Evolutionary conservation across 2,888 invertebrate species (phyloP), one percentile per base, ranked within the genome.

Genomic region (Clunio marinus): DNA sequence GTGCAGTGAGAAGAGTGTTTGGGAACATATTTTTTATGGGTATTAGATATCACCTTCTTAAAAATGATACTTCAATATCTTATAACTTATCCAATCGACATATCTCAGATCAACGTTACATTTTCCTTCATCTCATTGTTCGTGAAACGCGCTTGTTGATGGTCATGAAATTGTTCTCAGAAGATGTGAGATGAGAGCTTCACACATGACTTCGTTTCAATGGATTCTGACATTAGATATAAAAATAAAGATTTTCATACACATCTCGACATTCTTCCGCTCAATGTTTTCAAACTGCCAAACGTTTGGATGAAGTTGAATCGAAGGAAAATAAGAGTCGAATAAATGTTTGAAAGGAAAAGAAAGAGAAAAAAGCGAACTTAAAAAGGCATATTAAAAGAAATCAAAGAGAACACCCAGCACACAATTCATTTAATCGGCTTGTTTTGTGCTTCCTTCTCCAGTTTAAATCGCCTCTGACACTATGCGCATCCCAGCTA

Each of bases 1-100:
- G 25, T 57, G 41, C 41, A 41, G 15, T 15, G 41, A 32, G 8
- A 8, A 37, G 60, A 37, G 13, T 41, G 57, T 58, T 17, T 58
- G 13, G 28, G 1, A 60, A 37, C 37, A 60, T 41, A 60, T n/a
- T 37, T 41, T 41, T 41, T 37, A 60, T n/a, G 37, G 57, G 13
- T 60, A 60, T 60, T 60, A 60, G 60, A 22, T 60, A 37, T 60
- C 60, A 60, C 60, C 60, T 37, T 37, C 41, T 22, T n/a, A 37
- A 24, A 60, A 60, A 35, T 60, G 20, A 60, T 35, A 60, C 37
- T 22, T 35, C 60, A 60, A 60, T 60, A 60, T 60, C 60, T 60
- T 22, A 59, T 60, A 37, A 60, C 41, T 60, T 41, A 60, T 60
- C 51, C n/a, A 20, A 20, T n/a, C 22, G 51, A 51, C 51, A 22